phyloP scores from a whole-genome alignment of 92 coral and sea anemone genomes.

The Epizoanthus scotinus region DNA sequence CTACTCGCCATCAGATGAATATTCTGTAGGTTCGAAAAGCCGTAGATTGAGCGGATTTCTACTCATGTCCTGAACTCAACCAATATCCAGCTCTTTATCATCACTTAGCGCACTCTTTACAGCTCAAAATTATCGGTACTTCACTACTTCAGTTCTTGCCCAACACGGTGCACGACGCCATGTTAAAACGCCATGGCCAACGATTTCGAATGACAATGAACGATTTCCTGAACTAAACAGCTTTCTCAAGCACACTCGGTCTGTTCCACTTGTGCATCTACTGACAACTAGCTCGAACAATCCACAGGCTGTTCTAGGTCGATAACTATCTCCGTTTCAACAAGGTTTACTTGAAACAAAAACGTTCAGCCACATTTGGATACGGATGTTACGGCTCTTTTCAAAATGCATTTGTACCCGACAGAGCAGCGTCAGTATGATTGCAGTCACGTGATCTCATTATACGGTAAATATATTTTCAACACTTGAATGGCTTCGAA shows the following conservation, averaged over 20 bases:
- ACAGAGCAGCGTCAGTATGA: constrained; percentile 40
- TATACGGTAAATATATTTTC: constrained; percentile 34
- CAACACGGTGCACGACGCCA: constrained; percentile 29
- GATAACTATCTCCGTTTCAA: neutral
- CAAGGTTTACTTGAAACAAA: constrained; percentile 4
- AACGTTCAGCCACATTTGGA: neutral
- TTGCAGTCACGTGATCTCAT: constrained; percentile 36
- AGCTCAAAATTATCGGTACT: neutral
- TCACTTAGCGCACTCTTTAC: constrained; percentile 9
- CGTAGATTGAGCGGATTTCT: constrained; percentile 27
- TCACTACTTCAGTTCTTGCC: too few relatives aligned
- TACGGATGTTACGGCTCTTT: neutral
- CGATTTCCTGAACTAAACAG: constrained; percentile 24
- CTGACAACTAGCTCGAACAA: neutral
- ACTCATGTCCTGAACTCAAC: constrained; percentile 31
- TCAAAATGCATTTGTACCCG: constrained; percentile 14
- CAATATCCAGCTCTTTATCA: constrained; percentile 22
- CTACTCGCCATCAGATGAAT: constrained; percentile 16
- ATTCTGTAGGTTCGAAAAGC: constrained; percentile 20
- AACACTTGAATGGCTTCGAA: constrained; percentile 25
- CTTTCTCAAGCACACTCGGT: constrained; percentile 1
- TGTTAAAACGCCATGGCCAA: constrained; percentile 33
- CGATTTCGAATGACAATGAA: constrained; percentile 9
- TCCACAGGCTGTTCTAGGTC: neutral
- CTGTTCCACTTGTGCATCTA: neutral